phyloP scores from a whole-genome alignment of 2,888 invertebrate species.

The Pseudoips prasinana region DNA sequence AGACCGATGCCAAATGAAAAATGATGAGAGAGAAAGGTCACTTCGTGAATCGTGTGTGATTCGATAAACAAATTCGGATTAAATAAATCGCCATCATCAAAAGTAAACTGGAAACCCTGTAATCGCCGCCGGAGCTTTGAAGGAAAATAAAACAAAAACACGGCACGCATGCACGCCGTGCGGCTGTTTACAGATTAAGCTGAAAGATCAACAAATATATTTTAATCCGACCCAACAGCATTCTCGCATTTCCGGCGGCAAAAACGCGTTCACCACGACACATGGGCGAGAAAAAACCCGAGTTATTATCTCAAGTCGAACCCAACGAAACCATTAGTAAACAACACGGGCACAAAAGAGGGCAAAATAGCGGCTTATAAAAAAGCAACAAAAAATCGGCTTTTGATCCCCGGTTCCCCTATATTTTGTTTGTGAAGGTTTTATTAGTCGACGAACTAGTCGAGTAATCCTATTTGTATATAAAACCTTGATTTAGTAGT shows the following conservation, averaged over 20 bases:
- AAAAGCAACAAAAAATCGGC: slow-evolving; percentile 77
- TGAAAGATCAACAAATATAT: slow-evolving; percentile 75
- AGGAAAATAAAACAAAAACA: slow-evolving; percentile 51
- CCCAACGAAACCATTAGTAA: slow-evolving; percentile 82
- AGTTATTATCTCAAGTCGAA: slow-evolving; percentile 82
- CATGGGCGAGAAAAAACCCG: slow-evolving; percentile 75
- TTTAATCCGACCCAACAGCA: slow-evolving; percentile 73
- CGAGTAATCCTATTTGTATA: slow-evolving; percentile 51
- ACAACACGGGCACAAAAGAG: slow-evolving; percentile 80
- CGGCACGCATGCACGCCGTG: slow-evolving; percentile 42
- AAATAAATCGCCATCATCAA: slow-evolving; percentile 44
- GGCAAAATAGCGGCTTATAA: slow-evolving; percentile 76
- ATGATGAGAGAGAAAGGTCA: slow-evolving; percentile 40
- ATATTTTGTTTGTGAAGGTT: slow-evolving; percentile 71
- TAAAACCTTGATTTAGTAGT: slow-evolving; percentile 25
- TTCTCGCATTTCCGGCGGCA: slow-evolving; percentile 77
- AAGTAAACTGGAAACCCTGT: slow-evolving; percentile 51
- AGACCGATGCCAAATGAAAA: slow-evolving; percentile 45
- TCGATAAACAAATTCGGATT: slow-evolving; percentile 42
- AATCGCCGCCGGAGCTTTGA: slow-evolving; percentile 33
- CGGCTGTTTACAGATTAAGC: slow-evolving; percentile 66
- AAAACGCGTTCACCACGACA: slow-evolving; percentile 66
- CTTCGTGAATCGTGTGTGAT: slow-evolving; percentile 6
- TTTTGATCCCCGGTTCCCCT: slow-evolving; percentile 75
- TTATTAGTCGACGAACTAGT: slow-evolving; percentile 73